Conservation (phyloP, 2,797 vertebrate genomes). For the Gymnothorax reevesii region DNA sequence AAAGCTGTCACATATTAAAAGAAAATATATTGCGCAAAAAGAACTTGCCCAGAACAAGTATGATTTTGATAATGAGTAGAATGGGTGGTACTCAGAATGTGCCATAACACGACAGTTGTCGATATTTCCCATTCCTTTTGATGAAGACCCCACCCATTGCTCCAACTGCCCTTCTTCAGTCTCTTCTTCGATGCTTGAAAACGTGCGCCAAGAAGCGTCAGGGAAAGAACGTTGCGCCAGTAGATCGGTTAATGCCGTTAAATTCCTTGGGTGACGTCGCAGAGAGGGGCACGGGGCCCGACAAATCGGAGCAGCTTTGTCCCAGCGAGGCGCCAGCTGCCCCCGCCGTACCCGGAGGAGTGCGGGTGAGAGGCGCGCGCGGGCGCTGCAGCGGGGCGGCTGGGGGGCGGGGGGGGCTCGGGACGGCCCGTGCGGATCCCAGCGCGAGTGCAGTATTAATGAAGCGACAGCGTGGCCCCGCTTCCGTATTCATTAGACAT, state of each 20-base stretch:
- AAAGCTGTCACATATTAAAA: background rate
- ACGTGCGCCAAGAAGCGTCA: background rate
- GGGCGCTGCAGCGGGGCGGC: slow-evolving; percentile 33
- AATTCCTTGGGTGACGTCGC: slow-evolving; percentile 75
- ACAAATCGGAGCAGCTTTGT: slow-evolving; percentile 68
- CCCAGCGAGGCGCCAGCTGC: slow-evolving; percentile 71
- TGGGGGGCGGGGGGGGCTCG: slow-evolving; percentile 52
- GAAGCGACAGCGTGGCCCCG: slow-evolving; percentile 73
- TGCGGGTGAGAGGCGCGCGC: background rate
- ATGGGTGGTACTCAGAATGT: background rate
- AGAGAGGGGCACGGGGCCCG: slow-evolving; percentile 62
- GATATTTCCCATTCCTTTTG: background rate
- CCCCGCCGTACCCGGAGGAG: slow-evolving; percentile 55
- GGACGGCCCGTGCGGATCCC: slow-evolving; percentile 58
- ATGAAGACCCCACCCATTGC: background rate
- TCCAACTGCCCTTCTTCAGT: background rate
- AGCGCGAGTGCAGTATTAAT: slow-evolving; percentile 73
- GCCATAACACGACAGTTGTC: background rate
- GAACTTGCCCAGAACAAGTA: background rate
- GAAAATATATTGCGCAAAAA: background rate
- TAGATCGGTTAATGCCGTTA: slow-evolving; percentile 74
- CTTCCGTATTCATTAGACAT: slow-evolving; percentile 79
- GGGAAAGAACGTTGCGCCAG: background rate
- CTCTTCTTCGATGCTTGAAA: background rate
- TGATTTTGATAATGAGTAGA: background rate